Conservation (phyloP, 2,888 invertebrate genomes). For the Sialis lutaria region DNA sequence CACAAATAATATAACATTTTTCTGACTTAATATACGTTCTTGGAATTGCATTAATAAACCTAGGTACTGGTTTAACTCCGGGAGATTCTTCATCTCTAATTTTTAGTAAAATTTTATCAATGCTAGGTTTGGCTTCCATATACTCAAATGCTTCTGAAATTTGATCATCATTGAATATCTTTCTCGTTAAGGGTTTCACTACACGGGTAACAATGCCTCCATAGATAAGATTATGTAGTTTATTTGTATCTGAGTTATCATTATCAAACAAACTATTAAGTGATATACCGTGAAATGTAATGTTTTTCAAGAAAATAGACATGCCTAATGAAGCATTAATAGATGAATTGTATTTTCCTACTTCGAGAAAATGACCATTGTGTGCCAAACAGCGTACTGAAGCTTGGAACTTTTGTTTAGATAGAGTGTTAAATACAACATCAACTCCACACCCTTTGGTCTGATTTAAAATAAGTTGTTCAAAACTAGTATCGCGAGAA, state of each 20-base stretch:
- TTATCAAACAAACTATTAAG: conserved; percentile 36
- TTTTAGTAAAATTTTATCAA: conserved; percentile 32
- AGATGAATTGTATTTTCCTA: conserved; percentile 43
- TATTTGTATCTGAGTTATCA: conserved; percentile 26
- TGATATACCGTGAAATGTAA: conserved; percentile 41
- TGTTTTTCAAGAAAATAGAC: conserved; percentile 38
- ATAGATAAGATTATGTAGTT: conserved; percentile 23
- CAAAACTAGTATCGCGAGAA: background rate
- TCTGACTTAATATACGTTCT: too few species aligned
- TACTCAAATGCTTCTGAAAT: conserved; percentile 35
- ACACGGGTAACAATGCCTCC: conserved; percentile 33
- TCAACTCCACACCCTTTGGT: conserved; percentile 40
- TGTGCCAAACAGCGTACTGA: conserved; percentile 19
- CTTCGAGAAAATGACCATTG: conserved; percentile 38
- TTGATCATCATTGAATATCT: conserved; percentile 29
- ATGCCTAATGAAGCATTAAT: conserved; percentile 29
- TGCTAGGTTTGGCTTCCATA: conserved; percentile 30
- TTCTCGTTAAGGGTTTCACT: conserved; percentile 33
- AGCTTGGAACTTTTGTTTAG: conserved; percentile 34
- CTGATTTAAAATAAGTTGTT: conserved; percentile 28
- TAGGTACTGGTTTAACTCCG: too few species aligned
- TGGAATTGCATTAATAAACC: too few species aligned
- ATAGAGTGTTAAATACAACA: conserved; percentile 40
- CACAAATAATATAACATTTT: too few species aligned
- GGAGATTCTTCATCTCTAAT: conserved; percentile 15